Evolutionary conservation across 2,888 invertebrate species (phyloP), one percentile per base, ranked within the genome.

Genomic region (Aspidiotus rigidus): DNA sequence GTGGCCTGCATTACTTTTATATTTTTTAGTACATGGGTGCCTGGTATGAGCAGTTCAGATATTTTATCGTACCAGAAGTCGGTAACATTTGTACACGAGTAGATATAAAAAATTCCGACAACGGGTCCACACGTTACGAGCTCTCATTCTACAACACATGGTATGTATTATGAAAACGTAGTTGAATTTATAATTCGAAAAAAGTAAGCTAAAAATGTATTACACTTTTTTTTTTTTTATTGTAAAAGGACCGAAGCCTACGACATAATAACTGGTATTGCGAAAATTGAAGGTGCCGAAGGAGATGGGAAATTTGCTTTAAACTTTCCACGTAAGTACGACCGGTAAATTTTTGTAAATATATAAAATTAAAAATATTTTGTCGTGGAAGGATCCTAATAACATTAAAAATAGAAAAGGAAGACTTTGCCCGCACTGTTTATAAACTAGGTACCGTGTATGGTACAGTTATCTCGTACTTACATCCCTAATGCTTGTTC

Each of bases 1-100:
- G 5, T 28, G 28, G n/a, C n/a, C n/a, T n/a, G n/a, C 16, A n/a
- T n/a, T n/a, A 66, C 59, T 60, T 44, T 60, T 53, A 42, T 57
- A 41, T 17, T 11, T 59, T 6, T 70, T 76, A 84, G 77, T 89
- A 87, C 78, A 76, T 88, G 74, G 90, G 89, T 16, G 82, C 84
- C 69, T 90, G 90, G 89, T 88, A 86, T 75, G 89, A 89, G 77
- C 83, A 85, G 3, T 88, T 89, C 78, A 81, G 88, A 71, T 88
- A 87, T 78, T 89, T 89, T 78, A 86, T 87, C 42, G 81, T 88
- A 72, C 83, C 85, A 10, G 89, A 89, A 77, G 81, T 88, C 11
- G 87, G 85, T 1, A 84, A 85, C 63, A 82, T 87, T 71, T 90
- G 90, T 76, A 87, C 88, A 70, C 85, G 85, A 75, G 85, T 87